Conservation (phyloP, 2,113 vertebrate species). For the Saguinus imperator region DNA sequence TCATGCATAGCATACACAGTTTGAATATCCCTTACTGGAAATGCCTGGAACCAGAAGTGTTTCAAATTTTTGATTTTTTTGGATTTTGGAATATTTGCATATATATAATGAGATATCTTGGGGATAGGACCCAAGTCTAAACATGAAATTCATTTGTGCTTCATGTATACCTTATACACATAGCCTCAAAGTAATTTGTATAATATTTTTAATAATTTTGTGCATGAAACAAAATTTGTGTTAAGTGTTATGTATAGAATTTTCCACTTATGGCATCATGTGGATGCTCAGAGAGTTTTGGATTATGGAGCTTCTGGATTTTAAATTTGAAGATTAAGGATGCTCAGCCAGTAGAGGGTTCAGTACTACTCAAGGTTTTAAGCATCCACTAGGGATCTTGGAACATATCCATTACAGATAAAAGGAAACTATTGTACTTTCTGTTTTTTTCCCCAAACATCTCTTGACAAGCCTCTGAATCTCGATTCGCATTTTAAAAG, state of each 20-base stretch:
- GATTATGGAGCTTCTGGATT: background rate
- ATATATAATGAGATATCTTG: background rate
- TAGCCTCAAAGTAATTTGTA: background rate
- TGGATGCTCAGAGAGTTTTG: background rate
- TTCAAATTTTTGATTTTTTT: background rate
- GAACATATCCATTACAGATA: background rate
- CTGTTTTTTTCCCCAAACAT: background rate
- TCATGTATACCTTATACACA: background rate
- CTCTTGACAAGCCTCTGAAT: constrained; percentile 27
- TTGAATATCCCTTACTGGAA: background rate
- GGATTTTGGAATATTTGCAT: background rate
- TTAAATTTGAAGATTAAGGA: background rate
- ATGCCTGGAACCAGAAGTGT: background rate
- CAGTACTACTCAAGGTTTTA: background rate
- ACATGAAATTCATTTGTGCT: background rate
- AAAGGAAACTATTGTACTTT: background rate
- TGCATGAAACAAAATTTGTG: background rate
- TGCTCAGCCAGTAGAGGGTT: background rate
- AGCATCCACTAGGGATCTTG: background rate
- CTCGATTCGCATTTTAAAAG: constrained; percentile 51
- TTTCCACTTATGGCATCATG: background rate
- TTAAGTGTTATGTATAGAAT: background rate
- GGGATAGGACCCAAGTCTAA: background rate
- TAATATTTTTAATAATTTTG: background rate
- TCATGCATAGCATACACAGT: background rate